These are phyloP conservation scores for Lipotes vexillifer DNA, from an alignment of 2,113 vertebrate species.

Conservation along the genomic window DNA sequence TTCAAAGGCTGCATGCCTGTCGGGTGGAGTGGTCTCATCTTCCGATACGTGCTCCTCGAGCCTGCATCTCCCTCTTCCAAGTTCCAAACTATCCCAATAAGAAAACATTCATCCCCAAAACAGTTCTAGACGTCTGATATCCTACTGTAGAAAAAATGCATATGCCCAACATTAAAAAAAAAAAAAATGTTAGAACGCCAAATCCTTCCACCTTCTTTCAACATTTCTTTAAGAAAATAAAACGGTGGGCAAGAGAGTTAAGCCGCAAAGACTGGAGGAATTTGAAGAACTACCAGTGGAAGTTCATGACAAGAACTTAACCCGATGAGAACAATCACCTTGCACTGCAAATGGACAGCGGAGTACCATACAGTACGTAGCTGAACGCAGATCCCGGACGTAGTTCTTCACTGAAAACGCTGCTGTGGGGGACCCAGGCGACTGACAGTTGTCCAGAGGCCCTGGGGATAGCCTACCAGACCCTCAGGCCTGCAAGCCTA, in stretches of 20 bases:
- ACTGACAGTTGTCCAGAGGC: background rate
- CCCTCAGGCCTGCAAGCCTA: background rate
- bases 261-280: background rate
- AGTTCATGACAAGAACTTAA: background rate
- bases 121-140: background rate
- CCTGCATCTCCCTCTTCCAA: background rate
- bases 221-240: background rate
- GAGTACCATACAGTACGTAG: accelerated
- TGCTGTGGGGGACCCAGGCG: accelerated
- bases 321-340: background rate
- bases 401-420: background rate
- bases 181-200: background rate
- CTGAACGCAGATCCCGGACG: background rate
- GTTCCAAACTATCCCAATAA: background rate
- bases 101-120: background rate
- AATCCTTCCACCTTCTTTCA: background rate
- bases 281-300: too few relatives aligned
- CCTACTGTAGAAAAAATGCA: background rate
- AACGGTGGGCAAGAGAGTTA: background rate
- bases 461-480: accelerated
- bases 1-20: background rate
- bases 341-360: background rate
- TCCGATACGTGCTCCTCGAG: too few relatives aligned
- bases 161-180: background rate
- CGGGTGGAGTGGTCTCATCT: too few relatives aligned